phyloP scores from a whole-genome alignment of 2,888 invertebrate species.

The Acleris holmiana region DNA sequence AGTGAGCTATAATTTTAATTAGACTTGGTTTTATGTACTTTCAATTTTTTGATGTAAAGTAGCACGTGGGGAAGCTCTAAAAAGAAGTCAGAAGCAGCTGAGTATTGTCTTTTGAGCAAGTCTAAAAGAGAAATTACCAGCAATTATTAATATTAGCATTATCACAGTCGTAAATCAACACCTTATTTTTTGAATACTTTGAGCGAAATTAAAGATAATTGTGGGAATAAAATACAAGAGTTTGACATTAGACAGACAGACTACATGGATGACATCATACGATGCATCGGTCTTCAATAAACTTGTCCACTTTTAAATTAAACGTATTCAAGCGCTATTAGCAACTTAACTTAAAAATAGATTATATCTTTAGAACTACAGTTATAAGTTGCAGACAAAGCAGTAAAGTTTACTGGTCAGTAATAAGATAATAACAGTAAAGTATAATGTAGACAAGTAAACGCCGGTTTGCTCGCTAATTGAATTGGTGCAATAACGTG shows the following conservation, averaged over 20 bases:
- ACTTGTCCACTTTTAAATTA: not conserved
- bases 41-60: slow-evolving; percentile 2
- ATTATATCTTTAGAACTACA: not conserved
- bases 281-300: not conserved
- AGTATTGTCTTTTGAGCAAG: not conserved
- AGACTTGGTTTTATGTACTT: not conserved
- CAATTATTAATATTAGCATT: no score
- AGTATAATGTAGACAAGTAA: slow-evolving; percentile 22
- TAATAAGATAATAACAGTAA: slow-evolving; percentile 53
- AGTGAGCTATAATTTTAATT: not conserved
- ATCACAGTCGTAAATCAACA: no score
- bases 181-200: no score
- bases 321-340: not conserved
- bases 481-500: slow-evolving; percentile 39
- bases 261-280: not conserved
- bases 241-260: not conserved
- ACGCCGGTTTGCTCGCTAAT: slow-evolving; percentile 40
- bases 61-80: slow-evolving; percentile 7
- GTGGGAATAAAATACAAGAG: not conserved
- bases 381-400: not conserved
- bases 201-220: not conserved
- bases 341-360: not conserved
- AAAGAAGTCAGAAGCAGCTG: not conserved
- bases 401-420: slow-evolving; percentile 45
- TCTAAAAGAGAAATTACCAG: not conserved